These are phyloP conservation scores for Tiaroga cobitis DNA, from an alignment of 2,797 vertebrate species.

Conservation along the genomic window DNA sequence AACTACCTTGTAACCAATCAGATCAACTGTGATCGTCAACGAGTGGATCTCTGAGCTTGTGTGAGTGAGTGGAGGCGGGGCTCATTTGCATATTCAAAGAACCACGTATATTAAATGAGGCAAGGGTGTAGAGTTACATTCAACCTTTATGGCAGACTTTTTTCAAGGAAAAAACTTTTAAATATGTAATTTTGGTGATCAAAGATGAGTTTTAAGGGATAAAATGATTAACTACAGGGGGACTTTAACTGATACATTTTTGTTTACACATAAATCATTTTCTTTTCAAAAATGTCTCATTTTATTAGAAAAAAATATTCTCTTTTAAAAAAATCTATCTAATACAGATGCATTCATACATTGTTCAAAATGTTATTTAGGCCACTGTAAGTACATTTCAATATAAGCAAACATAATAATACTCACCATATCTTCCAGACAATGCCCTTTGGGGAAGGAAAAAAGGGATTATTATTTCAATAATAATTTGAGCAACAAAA, in stretches of 20 bases:
- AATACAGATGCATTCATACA: not conserved
- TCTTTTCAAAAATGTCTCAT: not conserved
- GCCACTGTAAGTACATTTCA: not conserved
- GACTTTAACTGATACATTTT: not conserved
- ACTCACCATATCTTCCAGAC: conserved; percentile 87
- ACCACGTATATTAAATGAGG: too few relatives aligned
- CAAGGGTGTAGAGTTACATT: too few relatives aligned
- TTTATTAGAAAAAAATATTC: not conserved
- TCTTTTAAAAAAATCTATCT: not conserved
- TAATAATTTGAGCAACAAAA: not conserved
- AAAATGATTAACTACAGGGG: too few relatives aligned
- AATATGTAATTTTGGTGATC: too few relatives aligned
- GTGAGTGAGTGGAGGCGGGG: too few relatives aligned
- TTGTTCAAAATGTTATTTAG: not conserved
- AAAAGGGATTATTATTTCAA: conserved; percentile 24
- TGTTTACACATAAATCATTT: not conserved
- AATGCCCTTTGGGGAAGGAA: conserved; percentile 75
- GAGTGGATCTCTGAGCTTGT: too few relatives aligned
- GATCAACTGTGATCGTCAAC: too few relatives aligned
- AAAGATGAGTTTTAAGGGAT: too few relatives aligned
- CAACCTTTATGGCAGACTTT: too few relatives aligned
- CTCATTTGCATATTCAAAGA: too few relatives aligned
- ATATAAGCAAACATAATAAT: conserved; percentile 39
- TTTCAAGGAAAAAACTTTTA: too few relatives aligned
- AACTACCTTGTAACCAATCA: too few relatives aligned